Evolutionary conservation across 2,113 vertebrate species (phyloP).

Genomic region (Paradisaea rubra): DNA sequence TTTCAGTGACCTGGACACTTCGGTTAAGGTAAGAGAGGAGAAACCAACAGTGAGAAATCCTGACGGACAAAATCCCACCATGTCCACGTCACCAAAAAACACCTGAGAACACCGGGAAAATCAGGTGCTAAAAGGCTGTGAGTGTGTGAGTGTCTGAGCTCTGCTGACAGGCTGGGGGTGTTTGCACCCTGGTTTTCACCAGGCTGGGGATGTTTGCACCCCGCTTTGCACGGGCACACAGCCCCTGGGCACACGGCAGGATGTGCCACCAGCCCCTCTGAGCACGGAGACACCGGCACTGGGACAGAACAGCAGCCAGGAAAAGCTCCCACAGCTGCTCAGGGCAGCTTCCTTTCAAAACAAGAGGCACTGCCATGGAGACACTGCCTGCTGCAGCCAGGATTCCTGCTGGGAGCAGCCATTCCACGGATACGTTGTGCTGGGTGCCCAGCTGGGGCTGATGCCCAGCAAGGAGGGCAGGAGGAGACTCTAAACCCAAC

Average conservation of each 20-base stretch:
- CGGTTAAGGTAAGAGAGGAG: not conserved
- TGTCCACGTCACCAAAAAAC: not conserved
- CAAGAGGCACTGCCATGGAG: not conserved
- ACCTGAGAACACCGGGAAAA: not conserved
- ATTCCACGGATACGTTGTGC: not conserved
- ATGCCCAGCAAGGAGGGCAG: not conserved
- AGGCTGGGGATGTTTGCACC: not conserved
- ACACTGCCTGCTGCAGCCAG: not conserved
- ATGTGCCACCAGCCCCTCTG: not conserved
- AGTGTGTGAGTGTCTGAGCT: not conserved
- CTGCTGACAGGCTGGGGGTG: not conserved
- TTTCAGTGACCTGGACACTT: not conserved
- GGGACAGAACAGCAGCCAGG: not conserved
- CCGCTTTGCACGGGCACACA: rapidly evolving
- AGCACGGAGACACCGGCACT: not conserved
- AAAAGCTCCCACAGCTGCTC: not conserved
- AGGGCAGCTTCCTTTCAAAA: not conserved
- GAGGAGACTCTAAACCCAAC: not conserved
- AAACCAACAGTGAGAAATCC: not conserved
- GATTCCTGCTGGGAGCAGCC: not conserved
- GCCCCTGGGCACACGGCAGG: not conserved
- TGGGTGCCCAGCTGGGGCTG: not conserved
- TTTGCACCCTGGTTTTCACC: not conserved
- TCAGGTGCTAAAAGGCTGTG: not conserved
- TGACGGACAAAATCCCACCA: not conserved